These are phyloP conservation scores for Dasyornis broadbenti DNA, from an alignment of 2,113 vertebrate species.

Conservation along the genomic window DNA sequence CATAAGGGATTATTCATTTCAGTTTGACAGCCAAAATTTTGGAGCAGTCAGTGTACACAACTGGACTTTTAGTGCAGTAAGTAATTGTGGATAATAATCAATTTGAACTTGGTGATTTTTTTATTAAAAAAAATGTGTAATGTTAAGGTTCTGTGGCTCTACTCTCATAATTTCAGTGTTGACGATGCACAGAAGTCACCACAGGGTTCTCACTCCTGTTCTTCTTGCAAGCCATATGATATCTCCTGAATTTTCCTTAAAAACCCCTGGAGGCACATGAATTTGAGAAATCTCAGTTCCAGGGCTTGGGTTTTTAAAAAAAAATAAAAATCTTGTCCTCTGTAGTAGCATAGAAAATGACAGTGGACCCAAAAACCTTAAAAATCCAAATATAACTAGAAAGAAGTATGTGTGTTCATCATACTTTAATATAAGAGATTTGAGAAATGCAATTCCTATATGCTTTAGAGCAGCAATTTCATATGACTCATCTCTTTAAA, in stretches of 20 bases:
- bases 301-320: neutral
- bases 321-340: neutral
- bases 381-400: neutral
- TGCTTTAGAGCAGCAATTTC: neutral
- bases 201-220: neutral
- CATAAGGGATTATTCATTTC: neutral
- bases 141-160: neutral
- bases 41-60: neutral
- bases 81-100: neutral
- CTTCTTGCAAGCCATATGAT: neutral
- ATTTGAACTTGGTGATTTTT: neutral
- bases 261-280: neutral
- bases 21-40: neutral
- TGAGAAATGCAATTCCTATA: neutral
- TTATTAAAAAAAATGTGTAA: neutral
- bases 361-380: neutral
- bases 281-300: neutral
- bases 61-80: neutral
- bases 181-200: neutral
- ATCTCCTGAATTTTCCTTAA: neutral
- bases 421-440: neutral
- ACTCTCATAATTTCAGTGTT: neutral
- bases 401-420: neutral
- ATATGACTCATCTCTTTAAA: neutral
- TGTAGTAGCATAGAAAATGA: neutral